These are phyloP conservation scores for Oncorhynchus keta DNA, from an alignment of 2,113 vertebrate species.

Conservation along the genomic window DNA sequence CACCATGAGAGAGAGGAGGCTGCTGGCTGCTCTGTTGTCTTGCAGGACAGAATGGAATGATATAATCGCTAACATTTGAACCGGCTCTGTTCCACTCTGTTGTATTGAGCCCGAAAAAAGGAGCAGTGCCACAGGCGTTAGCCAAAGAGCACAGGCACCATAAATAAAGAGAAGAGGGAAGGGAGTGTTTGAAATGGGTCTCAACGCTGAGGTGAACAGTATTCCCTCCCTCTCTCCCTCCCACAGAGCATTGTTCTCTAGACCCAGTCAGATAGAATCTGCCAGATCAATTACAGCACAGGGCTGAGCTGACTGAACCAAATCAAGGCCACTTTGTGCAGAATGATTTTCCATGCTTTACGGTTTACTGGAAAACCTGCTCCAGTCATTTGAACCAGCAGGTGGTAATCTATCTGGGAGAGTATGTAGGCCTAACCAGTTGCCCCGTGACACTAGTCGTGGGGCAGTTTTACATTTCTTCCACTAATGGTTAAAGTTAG, in stretches of 20 bases:
- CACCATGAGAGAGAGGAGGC: neutral
- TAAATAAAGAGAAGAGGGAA: slow-evolving; percentile 18
- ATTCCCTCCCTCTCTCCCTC: too few species aligned
- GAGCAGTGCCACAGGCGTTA: slow-evolving; percentile 3
- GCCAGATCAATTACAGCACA: slow-evolving; percentile 16
- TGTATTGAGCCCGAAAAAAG: slow-evolving; percentile 27
- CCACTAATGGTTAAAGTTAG: too few species aligned
- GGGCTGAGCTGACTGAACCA: neutral
- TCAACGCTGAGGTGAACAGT: too few species aligned
- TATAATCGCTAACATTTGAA: slow-evolving; percentile 49
- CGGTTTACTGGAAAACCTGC: neutral
- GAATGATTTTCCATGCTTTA: slow-evolving; percentile 11
- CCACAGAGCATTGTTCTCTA: slow-evolving; percentile 11
- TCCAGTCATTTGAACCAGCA: neutral
- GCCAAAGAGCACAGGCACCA: slow-evolving; percentile 12
- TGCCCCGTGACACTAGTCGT: too few species aligned
- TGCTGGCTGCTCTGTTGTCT: slow-evolving; percentile 37
- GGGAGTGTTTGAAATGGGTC: neutral
- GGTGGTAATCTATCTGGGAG: neutral
- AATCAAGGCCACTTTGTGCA: neutral
- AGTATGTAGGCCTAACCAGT: too few species aligned
- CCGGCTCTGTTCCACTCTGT: slow-evolving; percentile 31
- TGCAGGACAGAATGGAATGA: slow-evolving; percentile 48
- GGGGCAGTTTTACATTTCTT: too few species aligned
- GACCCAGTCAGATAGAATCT: slow-evolving; percentile 6